These are phyloP conservation scores for Tinea pellionella DNA, from an alignment of 2,888 invertebrate species.

Conservation along the genomic window DNA sequence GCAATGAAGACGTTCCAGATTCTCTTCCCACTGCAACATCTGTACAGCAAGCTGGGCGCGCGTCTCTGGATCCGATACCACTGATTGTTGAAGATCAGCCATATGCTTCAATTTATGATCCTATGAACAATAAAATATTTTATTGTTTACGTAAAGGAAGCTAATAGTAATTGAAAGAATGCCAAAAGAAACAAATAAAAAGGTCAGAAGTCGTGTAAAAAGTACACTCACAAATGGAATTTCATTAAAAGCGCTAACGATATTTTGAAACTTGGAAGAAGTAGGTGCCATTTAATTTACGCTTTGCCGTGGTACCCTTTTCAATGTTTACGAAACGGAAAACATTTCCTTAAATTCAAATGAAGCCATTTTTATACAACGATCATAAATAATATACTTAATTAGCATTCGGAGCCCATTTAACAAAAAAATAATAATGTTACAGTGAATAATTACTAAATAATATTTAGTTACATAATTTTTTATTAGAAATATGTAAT, in stretches of 20 bases:
- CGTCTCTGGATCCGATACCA: conserved; percentile 91
- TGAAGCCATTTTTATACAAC: background rate
- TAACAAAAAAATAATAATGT: background rate
- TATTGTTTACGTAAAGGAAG: no score
- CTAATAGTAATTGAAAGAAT: no score
- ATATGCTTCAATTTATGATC: conserved; percentile 97
- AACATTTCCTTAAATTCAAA: background rate
- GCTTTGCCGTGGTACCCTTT: background rate
- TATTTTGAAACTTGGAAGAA: conserved; percentile 10
- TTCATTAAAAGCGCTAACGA: conserved; percentile 4
- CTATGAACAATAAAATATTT: conserved; percentile 57
- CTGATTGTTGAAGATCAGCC: conserved; percentile 98
- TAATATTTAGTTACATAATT: background rate
- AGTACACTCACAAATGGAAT: conserved; percentile 8
- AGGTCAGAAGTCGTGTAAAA: background rate
- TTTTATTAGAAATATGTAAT: background rate
- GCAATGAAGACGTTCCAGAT: conserved; percentile 94
- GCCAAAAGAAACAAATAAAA: background rate
- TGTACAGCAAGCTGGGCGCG: conserved; percentile 93
- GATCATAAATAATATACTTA: background rate
- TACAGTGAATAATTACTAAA: background rate
- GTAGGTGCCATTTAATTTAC: conserved; percentile 6
- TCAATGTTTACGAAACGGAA: background rate
- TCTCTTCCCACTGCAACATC: conserved; percentile 97
- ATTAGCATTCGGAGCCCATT: background rate